Evolutionary conservation across 1,140 invertebrate species (phyloP), one percentile per base, ranked within the genome.

Genomic region (Bradysia coprophila): DNA sequence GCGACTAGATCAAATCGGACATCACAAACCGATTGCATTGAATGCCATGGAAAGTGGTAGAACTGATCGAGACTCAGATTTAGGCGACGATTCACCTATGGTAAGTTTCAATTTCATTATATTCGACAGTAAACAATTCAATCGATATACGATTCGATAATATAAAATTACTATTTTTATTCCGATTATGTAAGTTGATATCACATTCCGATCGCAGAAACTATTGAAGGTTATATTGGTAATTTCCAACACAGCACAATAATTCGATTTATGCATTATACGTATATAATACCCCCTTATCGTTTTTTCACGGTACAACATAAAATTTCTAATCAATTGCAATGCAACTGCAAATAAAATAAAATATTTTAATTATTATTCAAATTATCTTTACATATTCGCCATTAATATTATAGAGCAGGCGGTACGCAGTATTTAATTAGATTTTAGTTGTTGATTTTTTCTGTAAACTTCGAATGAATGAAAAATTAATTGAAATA

Each of bases 1-100:
- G n/a, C n/a, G n/a, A n/a, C n/a, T n/a, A n/a, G n/a, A n/a, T n/a
- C n/a, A n/a, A n/a, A n/a, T n/a, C n/a, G n/a, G n/a, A 78, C 84
- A 86, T 62, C 73, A 77, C 72, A 81, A 84, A 57, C 82, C 83
- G 55, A 73, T 83, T 60, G 80, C 80, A 66, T 76, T 79, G 66
- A 82, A 83, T 69, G 76, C 76, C 65, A 83, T 84, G 78, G 77
- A 77, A 49, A 72, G 76, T 63, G 73, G 79, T 64, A 78, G 79
- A 67, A 79, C 80, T 61, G 38, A 39, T 21, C 73, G 80, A 56
- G 81, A 87, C 54, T 76, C 75, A 51, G 79, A 81, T 57, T 56
- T 78, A 45, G 78, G 67, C 37, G 69, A 71, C 48, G 68, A 73
- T 41, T 71, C 67, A 51, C 69, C 69, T 33, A 61, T 70, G 64